Evolutionary conservation across 2,113 vertebrate species (phyloP).

Genomic region (Sialia sialis): DNA sequence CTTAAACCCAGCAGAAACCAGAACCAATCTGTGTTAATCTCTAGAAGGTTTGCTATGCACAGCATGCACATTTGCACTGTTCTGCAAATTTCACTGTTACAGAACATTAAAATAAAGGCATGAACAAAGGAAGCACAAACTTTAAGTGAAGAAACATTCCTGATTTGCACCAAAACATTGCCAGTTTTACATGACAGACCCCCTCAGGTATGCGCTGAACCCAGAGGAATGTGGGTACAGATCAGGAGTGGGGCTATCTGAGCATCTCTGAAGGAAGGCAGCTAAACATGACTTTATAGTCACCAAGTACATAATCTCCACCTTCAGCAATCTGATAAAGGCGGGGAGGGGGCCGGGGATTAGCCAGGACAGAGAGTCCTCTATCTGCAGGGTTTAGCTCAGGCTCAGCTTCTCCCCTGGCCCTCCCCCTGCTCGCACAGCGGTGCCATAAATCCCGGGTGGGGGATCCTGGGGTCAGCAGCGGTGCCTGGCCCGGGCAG

Average conservation of each 20-base stretch:
- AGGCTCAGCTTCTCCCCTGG: not conserved
- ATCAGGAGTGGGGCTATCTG: conserved; percentile 20
- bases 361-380: conserved; percentile 49
- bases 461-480: conserved; percentile 51
- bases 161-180: not conserved
- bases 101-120: not conserved
- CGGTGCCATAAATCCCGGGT: not conserved
- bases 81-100: not conserved
- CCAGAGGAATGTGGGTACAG: conserved; percentile 7
- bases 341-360: conserved; percentile 25
- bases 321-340: conserved; percentile 68
- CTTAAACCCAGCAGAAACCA: not conserved
- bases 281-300: conserved; percentile 55
- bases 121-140: not conserved
- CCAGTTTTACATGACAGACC: not conserved
- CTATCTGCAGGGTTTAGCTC: conserved; percentile 26
- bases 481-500: not conserved
- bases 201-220: not conserved
- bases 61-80: not conserved
- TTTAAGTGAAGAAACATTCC: accelerated
- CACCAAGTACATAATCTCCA: conserved; percentile 62
- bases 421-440: not conserved
- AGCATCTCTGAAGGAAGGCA: conserved; percentile 19
- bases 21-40: not conserved
- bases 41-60: not conserved